Evolutionary conservation across 1,140 invertebrate genomes (phyloP).

Genomic region (Bombus confusus): DNA sequence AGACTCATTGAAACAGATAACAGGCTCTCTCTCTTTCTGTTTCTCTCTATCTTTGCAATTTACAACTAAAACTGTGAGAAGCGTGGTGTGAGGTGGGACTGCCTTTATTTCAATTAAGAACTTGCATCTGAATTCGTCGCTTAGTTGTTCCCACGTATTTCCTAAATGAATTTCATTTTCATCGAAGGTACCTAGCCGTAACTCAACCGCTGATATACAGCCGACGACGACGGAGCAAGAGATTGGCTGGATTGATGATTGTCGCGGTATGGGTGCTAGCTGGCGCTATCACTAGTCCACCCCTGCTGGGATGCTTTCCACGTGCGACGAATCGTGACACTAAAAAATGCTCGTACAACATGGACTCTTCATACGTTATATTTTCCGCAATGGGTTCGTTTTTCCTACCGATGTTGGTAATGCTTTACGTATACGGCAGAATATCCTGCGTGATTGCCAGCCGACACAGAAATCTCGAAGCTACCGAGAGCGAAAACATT

Average conservation of each 20-base stretch:
- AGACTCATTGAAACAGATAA: too few relatives aligned
- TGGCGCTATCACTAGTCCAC: conserved; percentile 91
- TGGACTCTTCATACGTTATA: conserved; percentile 93
- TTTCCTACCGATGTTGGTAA: conserved; percentile 95
- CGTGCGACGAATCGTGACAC: conserved; percentile 66
- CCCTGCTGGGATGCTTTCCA: conserved; percentile 88
- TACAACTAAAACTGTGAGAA: background rate
- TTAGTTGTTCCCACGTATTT: background rate
- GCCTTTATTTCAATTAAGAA: background rate
- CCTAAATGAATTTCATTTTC: background rate
- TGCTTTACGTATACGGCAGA: conserved; percentile 94
- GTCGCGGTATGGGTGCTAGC: conserved; percentile 92
- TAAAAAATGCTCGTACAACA: conserved; percentile 87
- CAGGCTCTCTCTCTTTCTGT: too few relatives aligned
- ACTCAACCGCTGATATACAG: conserved; percentile 92
- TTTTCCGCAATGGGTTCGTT: conserved; percentile 96
- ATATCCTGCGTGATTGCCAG: conserved; percentile 93
- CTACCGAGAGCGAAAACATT: conserved; percentile 59
- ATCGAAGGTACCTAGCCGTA: conserved; percentile 90
- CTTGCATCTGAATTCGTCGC: too few relatives aligned
- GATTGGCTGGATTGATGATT: conserved; percentile 91
- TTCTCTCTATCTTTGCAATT: background rate
- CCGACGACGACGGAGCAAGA: conserved; percentile 88
- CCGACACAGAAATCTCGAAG: conserved; percentile 82
- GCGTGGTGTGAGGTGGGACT: background rate